phyloP scores from a whole-genome alignment of 1,140 invertebrate species.

The Aphaenogaster ashmeadi region DNA sequence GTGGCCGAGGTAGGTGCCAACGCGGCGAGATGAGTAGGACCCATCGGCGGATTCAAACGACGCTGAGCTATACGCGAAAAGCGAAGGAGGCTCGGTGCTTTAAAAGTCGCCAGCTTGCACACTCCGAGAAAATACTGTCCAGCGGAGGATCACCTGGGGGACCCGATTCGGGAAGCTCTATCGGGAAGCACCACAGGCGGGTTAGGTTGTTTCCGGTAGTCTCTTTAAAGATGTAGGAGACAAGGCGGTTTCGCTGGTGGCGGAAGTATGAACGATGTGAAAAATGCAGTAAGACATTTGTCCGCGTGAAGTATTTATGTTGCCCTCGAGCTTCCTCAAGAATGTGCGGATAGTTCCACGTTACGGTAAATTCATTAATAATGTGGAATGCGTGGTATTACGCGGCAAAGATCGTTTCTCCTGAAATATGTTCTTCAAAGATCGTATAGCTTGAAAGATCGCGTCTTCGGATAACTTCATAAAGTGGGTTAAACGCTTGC shows the following conservation, averaged over 20 bases:
- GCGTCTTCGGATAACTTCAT: not conserved
- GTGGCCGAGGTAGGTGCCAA: conserved; percentile 16
- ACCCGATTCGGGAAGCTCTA: not conserved
- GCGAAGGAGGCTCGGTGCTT: not conserved
- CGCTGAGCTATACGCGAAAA: not conserved
- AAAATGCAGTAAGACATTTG: conserved; percentile 42
- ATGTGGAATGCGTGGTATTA: not conserved
- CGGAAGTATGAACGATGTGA: conserved; percentile 39
- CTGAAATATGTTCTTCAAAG: not conserved
- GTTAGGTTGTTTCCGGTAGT: not conserved
- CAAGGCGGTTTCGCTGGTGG: not conserved
- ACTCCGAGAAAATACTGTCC: not conserved
- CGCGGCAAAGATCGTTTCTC: not conserved
- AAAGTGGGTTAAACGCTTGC: conserved; percentile 1
- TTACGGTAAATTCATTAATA: conserved; percentile 33
- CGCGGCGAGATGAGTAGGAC: not conserved
- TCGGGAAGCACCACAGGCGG: not conserved
- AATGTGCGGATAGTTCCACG: conserved; percentile 15
- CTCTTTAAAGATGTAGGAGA: conserved; percentile 35
- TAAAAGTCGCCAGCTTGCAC: conserved; percentile 24
- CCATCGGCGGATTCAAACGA: conserved; percentile 26
- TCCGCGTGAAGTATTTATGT: conserved; percentile 34
- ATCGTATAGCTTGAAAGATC: not conserved
- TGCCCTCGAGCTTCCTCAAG: not conserved
- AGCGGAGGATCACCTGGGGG: not conserved